A percentile compares a stretch with the other conserved stretches of the same genome.
phyloP scores from a whole-genome alignment of 2,888 invertebrate genomes.

The Epirrhoe alternata region DNA sequence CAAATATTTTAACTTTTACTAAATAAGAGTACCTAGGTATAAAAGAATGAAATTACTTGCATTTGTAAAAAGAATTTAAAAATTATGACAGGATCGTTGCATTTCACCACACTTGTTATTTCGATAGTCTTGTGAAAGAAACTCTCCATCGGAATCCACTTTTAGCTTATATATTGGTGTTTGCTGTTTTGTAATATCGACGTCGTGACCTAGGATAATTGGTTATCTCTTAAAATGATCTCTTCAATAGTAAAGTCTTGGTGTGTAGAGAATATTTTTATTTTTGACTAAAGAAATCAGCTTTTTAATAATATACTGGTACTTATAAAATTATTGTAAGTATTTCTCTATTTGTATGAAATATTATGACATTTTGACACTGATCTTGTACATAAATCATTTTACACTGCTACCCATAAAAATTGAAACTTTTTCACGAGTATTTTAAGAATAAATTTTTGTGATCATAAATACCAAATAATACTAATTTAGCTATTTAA shows the following conservation, averaged over 20 bases:
- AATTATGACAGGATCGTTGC: no score
- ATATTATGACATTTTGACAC: neutral
- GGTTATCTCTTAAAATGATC: neutral
- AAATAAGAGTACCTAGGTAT: no score
- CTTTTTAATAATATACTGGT: neutral
- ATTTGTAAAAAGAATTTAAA: neutral
- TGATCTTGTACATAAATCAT: conserved; percentile 15
- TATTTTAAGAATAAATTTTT: conserved; percentile 17
- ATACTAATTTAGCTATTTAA: conserved; percentile 12
- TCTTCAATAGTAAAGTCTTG: neutral
- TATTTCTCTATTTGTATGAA: neutral
- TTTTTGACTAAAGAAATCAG: neutral
- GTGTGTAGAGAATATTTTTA: neutral
- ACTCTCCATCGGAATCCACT: conserved; percentile 6
- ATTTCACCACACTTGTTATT: no score
- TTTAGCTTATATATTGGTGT: conserved; percentile 49
- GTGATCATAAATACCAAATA: conserved; percentile 25
- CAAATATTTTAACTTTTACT: neutral
- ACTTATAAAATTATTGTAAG: neutral
- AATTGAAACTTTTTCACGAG: conserved; percentile 13
- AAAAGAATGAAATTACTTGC: no score
- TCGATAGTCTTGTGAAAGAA: neutral
- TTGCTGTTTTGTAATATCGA: conserved; percentile 52
- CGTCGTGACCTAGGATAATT: conserved; percentile 46
- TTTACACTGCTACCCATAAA: conserved; percentile 13